Conservation (phyloP, 2,888 invertebrate genomes). For the Xanthorhoe spadicearia region DNA sequence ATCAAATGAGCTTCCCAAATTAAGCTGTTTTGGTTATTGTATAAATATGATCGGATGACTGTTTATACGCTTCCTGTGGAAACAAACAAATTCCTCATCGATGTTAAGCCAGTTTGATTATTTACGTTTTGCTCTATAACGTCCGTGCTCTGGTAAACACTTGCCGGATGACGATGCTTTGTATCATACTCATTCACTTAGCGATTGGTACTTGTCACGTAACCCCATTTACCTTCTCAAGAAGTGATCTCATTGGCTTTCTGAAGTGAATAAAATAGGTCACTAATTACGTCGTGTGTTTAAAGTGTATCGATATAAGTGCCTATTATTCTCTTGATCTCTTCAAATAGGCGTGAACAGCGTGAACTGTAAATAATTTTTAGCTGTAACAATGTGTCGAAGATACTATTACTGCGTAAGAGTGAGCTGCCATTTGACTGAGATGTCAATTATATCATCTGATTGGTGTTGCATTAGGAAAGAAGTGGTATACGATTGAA, state of each 20-base stretch:
- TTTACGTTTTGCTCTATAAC: constrained; percentile 64
- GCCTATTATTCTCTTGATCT: not conserved
- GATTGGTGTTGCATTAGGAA: constrained; percentile 52
- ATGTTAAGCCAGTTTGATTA: constrained; percentile 63
- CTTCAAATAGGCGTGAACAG: constrained; percentile 13
- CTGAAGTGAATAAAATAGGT: constrained; percentile 27
- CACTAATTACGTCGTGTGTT: constrained; percentile 14
- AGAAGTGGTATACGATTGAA: constrained; percentile 50
- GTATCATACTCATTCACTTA: constrained; percentile 47
- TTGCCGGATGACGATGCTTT: constrained; percentile 62
- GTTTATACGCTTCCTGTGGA: constrained; percentile 52
- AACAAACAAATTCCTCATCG: constrained; percentile 75
- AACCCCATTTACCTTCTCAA: constrained; percentile 42
- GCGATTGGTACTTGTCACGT: constrained; percentile 50
- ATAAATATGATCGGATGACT: constrained; percentile 27
- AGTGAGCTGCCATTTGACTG: constrained; percentile 49
- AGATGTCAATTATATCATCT: constrained; percentile 49
- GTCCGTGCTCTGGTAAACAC: constrained; percentile 71
- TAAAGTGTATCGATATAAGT: constrained; percentile 14
- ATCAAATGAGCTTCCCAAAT: constrained; percentile 17
- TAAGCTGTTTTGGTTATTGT: constrained; percentile 23
- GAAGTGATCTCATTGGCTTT: constrained; percentile 40
- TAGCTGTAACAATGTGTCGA: constrained; percentile 48
- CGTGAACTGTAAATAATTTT: constrained; percentile 42
- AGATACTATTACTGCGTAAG: constrained; percentile 51